Base-by-base conservation (phyloP, 1,140 invertebrate species). In the Scylla paramamosain region DNA sequence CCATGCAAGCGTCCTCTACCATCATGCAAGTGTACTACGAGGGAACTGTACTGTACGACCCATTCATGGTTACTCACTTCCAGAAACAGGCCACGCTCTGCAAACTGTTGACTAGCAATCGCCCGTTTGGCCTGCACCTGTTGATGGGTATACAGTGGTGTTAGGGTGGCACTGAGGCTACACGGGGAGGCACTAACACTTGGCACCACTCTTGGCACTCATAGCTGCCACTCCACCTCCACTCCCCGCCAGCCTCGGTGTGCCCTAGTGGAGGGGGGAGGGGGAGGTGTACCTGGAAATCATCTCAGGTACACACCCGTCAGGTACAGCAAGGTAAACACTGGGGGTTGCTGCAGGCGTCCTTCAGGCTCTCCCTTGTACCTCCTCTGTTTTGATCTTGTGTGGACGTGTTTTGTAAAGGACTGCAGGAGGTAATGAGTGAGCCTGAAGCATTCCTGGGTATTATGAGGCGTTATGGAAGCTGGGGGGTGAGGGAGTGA, bases 111-210 rank as follows among this genome's bases (percentile, higher is more conserved):
- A 95, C 91, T 95, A 93, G 94, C 94, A 88, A 95, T 92, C 48
- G 94, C 90, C 92, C 94, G 94, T 95, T 95, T 95, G 20, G 94
- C 94, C 94, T 95, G 94, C 29, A 92, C 91, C 94, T 95, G 94
- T 89, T 86, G 94, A 77, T 88, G 91, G 93, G 94, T 89, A 92
- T 83, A 93, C 52, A 93, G 90, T 31, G 46, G 48, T 67, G 94
- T 95, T 95, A 93, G 88, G 91, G 93, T 20, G 83, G 48, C 83
- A 31, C 25, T 28, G 39, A 77, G 91, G 16, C 39, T 39, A 86
- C 77, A 39, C 29, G 48, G 28, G n/a, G 31, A n/a, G 46, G 82
- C 82, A 29, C 28, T 10, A 31, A 32, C 67, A 32, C 39, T 8
- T 93, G 39, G 82, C 82, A 91, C 25, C 31, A 32, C 29, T 31